Percentiles rank a stretch among this genome's conserved stretches.
Conservation (phyloP, 2,113 vertebrate species). For the Seriola dumerili region DNA sequence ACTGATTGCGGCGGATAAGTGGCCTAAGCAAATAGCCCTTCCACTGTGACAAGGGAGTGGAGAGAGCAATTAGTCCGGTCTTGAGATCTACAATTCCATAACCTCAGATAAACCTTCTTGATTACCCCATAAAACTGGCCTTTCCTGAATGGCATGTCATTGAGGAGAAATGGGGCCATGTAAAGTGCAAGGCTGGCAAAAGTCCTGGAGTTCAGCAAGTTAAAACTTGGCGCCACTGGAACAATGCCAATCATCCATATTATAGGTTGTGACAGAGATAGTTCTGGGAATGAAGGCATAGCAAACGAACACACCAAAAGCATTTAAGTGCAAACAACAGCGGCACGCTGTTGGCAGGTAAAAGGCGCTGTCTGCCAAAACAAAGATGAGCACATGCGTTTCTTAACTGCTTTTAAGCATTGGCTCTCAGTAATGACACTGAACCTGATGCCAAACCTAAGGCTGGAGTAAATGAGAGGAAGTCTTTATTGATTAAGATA, state of each 20-base stretch:
- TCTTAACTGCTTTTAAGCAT: constrained; percentile 32
- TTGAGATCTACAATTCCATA: constrained; percentile 66
- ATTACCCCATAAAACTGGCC: constrained; percentile 68
- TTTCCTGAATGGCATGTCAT: constrained; percentile 71
- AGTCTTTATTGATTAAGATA: constrained; percentile 9
- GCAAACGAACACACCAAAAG: constrained; percentile 15
- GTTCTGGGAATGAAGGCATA: constrained; percentile 42
- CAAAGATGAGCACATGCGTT: constrained; percentile 25
- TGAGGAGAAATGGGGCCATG: constrained; percentile 57
- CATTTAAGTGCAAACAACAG: constrained; percentile 39
- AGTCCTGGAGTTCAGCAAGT: constrained; percentile 66
- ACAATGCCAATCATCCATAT: constrained; percentile 50
- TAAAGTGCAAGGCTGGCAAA: constrained; percentile 65
- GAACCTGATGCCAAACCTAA: constrained; percentile 11
- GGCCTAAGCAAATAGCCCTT: constrained; percentile 67
- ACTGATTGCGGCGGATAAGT: constrained; percentile 73
- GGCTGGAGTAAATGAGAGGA: constrained; percentile 14
- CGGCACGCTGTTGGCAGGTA: constrained; percentile 21
- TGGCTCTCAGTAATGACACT: constrained; percentile 27
- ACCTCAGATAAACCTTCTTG: constrained; percentile 77
- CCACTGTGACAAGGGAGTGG: constrained; percentile 66
- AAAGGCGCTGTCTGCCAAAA: constrained; percentile 14
- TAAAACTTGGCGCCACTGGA: constrained; percentile 52
- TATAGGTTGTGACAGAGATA: constrained; percentile 47
- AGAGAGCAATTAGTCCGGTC: constrained; percentile 66